Evolutionary conservation across 1,140 invertebrate genomes (phyloP), one percentile per base, ranked within the genome.

Genomic region (Lanistes nyassanus): DNA sequence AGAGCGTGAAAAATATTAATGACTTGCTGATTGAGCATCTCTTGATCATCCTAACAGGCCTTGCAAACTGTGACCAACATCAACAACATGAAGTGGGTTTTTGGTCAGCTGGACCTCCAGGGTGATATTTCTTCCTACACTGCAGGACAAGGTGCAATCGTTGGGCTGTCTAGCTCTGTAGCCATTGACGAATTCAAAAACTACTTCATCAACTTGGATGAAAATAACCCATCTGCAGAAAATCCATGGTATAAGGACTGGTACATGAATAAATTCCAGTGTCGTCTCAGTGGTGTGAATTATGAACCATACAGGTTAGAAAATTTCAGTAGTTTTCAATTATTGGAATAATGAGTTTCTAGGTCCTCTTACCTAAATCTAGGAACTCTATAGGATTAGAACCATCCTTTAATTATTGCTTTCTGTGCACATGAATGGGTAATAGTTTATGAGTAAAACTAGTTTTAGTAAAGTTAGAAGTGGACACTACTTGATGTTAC

Each of bases 171-270:
- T 26, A 79, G 76, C 80, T 37, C 76, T 74, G 78, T 53, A 7
- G 29, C 58, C 23, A 81, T 81, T 39, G 76, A 70, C 31, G 82
- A 82, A 34, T 88, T 88, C 73, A 79, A 72, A 55, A 75, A 80
- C 65, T 84, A 88, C 67, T 91, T 87, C 66, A 79, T 79, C 0
- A 81, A 86, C 19, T 77, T 82, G 9, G 82, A 75, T 51, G 79
- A 79, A 7, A 34, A 21, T 9, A 42, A 4, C 26, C 66, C 60
- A 19, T 76, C 81, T 3, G n/a, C 68, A 16, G 79, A 87, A 21
- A 88, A 89, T 74, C 86, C 86, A 0, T 91, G 89, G 90, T 89
- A 87, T 60, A 58, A 77, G 23, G 88, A 90, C 47, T 90, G 89
- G 84, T 91, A 86, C 69, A 85, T 86, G 83, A 82, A 77, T 53